Conservation (phyloP, 2,888 invertebrate genomes). For the Rotaria socialis region DNA sequence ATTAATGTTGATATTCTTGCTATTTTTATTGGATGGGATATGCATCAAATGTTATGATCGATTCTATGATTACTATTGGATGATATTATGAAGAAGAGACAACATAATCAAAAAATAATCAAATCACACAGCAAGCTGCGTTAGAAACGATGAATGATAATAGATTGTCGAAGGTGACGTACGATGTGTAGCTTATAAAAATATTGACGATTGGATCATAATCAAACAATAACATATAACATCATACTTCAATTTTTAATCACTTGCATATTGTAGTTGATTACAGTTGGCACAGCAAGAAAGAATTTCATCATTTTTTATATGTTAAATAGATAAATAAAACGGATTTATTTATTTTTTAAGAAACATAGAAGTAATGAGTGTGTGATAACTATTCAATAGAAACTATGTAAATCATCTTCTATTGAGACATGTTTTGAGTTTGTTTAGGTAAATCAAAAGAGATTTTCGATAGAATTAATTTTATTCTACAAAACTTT, state of each 20-base stretch:
- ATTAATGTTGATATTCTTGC: slow-evolving; percentile 7
- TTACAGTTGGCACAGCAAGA: background rate
- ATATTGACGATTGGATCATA: slow-evolving; percentile 26
- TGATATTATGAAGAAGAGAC: slow-evolving; percentile 1
- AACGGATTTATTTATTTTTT: no score
- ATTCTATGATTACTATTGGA: slow-evolving; percentile 6
- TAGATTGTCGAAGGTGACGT: slow-evolving; percentile 29
- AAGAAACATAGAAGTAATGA: no score
- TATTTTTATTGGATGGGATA: slow-evolving; percentile 10
- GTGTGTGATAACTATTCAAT: no score
- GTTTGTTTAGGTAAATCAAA: no score
- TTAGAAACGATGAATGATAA: slow-evolving; percentile 21
- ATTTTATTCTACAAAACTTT: no score
- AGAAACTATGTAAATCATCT: no score
- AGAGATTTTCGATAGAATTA: no score
- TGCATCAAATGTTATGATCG: background rate
- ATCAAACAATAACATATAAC: slow-evolving; percentile 9
- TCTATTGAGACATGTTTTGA: no score
- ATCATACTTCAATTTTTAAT: slow-evolving; percentile 10
- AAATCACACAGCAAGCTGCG: slow-evolving; percentile 14
- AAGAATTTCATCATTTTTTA: background rate
- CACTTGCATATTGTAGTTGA: slow-evolving; percentile 23
- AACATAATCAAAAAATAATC: slow-evolving; percentile 26
- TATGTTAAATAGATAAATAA: no score
- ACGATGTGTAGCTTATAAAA: background rate